These are phyloP conservation scores for Tetramorium parvispinum DNA, from an alignment of 1,140 invertebrate species.

Conservation along the genomic window DNA sequence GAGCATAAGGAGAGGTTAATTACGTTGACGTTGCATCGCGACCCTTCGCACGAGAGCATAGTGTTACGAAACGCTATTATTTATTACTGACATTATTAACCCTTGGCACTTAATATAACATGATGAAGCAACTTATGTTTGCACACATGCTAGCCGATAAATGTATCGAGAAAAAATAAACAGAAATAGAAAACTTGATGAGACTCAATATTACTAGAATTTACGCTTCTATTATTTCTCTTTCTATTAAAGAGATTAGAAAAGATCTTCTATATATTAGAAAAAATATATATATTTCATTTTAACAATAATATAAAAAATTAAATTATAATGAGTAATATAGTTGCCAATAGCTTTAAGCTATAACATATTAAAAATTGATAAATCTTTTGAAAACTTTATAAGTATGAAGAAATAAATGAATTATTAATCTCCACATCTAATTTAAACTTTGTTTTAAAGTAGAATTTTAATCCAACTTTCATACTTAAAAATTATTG, in stretches of 20 bases:
- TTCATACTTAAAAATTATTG: neutral
- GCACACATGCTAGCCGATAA: neutral
- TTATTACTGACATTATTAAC: constrained; percentile 54
- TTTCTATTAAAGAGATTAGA: neutral
- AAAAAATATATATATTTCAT: neutral
- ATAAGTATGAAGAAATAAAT: neutral
- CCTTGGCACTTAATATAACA: constrained; percentile 33
- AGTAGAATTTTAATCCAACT: neutral
- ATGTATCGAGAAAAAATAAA: neutral
- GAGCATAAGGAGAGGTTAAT: constrained; percentile 23
- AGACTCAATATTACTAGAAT: neutral
- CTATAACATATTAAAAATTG: neutral
- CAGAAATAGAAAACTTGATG: neutral
- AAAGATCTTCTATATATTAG: neutral
- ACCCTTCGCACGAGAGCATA: constrained; percentile 2
- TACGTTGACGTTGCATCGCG: constrained; percentile 3
- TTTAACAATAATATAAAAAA: neutral
- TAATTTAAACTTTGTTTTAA: neutral
- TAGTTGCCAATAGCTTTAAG: neutral
- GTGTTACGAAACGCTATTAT: constrained; percentile 32
- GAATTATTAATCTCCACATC: neutral
- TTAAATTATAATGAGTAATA: neutral
- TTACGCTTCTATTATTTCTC: neutral
- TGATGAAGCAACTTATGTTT: constrained; percentile 9
- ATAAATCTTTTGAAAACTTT: neutral